These are phyloP conservation scores for Coleophora deauratella DNA, from an alignment of 2,888 invertebrate genomes.

Conservation along the genomic window DNA sequence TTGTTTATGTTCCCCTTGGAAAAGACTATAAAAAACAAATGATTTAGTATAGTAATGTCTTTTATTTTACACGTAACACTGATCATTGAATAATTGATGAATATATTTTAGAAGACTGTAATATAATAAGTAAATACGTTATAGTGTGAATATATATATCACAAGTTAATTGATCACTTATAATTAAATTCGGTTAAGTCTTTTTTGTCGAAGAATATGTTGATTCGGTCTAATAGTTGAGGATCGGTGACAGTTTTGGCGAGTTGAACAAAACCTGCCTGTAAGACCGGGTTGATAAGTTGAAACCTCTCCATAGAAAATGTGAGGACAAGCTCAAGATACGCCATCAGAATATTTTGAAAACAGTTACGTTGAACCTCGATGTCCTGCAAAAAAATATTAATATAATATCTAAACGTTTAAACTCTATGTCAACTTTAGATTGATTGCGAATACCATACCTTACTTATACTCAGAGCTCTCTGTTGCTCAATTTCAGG, in stretches of 20 bases:
- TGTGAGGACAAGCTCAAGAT: conserved; percentile 83
- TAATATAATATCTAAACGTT: background rate
- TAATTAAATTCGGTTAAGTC: conserved; percentile 57
- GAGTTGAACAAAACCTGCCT: conserved; percentile 56
- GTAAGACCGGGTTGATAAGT: conserved; percentile 59
- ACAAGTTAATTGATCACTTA: conserved; percentile 57
- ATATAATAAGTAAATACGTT: conserved; percentile 1
- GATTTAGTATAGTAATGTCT: conserved; percentile 39
- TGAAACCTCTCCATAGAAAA: conserved; percentile 76
- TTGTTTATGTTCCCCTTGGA: conserved; percentile 23
- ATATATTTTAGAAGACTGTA: conserved; percentile 2
- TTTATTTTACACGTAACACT: conserved; percentile 57
- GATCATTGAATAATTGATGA: conserved; percentile 48
- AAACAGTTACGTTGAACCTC: conserved; percentile 89
- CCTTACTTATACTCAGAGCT: conserved; percentile 87
- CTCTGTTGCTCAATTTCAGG: conserved; percentile 90
- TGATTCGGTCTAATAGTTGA: conserved; percentile 64
- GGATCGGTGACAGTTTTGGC: conserved; percentile 64
- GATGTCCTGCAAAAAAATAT: conserved; percentile 76
- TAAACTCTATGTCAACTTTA: background rate
- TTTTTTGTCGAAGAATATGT: conserved; percentile 70
- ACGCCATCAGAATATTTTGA: conserved; percentile 89
- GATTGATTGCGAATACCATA: conserved; percentile 31
- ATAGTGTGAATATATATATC: conserved; percentile 34
- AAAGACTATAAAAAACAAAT: conserved; percentile 42